These are phyloP conservation scores for Elmis aenea DNA, from an alignment of 2,888 invertebrate species.

Conservation along the genomic window DNA sequence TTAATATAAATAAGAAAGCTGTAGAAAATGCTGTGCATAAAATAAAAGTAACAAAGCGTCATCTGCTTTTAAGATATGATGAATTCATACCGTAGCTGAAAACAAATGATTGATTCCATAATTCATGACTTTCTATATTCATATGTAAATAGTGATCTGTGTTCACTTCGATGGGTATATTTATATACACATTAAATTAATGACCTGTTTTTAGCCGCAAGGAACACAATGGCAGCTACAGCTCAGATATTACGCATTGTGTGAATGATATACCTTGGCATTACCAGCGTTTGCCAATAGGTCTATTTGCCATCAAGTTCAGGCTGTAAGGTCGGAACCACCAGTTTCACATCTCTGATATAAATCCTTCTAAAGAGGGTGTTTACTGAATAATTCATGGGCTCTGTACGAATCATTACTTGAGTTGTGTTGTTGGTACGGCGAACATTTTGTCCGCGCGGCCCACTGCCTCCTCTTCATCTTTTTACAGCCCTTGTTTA, in stretches of 20 bases:
- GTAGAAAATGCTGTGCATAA: too few relatives aligned
- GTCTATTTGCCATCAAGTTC: slow-evolving; percentile 1
- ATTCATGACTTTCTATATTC: slow-evolving; percentile 31
- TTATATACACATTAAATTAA: slow-evolving; percentile 33
- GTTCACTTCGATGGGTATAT: slow-evolving; percentile 28
- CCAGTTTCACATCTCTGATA: slow-evolving; percentile 25
- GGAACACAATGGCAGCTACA: slow-evolving; percentile 13
- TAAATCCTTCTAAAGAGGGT: slow-evolving; percentile 29
- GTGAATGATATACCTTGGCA: slow-evolving; percentile 13
- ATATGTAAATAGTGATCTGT: slow-evolving; percentile 30
- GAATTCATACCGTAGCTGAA: too few relatives aligned
- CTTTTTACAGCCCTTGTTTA: slow-evolving; percentile 38
- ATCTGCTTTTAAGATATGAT: too few relatives aligned
- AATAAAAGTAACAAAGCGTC: too few relatives aligned
- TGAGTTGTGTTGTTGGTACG: slow-evolving; percentile 43
- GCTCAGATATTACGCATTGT: slow-evolving; percentile 15
- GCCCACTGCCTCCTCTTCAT: slow-evolving; percentile 29
- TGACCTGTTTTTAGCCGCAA: slow-evolving; percentile 29
- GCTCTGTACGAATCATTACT: slow-evolving; percentile 47
- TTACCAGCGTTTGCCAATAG: slow-evolving; percentile 14
- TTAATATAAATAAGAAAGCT: too few relatives aligned
- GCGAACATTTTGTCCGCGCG: slow-evolving; percentile 43
- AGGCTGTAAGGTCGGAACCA: slow-evolving; percentile 16
- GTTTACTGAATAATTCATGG: slow-evolving; percentile 45
- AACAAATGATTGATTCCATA: slow-evolving; percentile 36